These are phyloP conservation scores for Calliphora vomitoria DNA, from an alignment of 2,888 invertebrate species.

Conservation along the genomic window DNA sequence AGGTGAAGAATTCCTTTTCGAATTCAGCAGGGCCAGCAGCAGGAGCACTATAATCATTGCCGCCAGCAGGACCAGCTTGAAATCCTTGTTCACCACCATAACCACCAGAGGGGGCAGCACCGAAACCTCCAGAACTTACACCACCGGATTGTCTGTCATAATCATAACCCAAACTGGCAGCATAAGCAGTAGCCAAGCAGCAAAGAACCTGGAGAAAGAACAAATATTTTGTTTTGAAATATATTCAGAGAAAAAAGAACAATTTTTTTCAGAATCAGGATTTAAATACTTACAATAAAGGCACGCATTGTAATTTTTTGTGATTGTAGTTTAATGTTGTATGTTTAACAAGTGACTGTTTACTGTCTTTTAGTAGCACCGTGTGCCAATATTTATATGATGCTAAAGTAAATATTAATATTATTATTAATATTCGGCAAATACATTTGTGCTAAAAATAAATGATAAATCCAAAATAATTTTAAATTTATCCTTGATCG, in stretches of 20 bases:
- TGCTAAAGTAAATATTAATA: neutral
- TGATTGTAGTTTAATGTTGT: constrained; percentile 84
- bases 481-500: constrained; percentile 55
- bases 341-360: constrained; percentile 43
- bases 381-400: constrained; percentile 59
- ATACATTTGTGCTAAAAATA: constrained; percentile 21
- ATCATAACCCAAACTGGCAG: constrained; percentile 75
- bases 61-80: constrained; percentile 22
- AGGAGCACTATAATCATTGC: constrained; percentile 48
- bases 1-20: constrained; percentile 79
- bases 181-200: constrained; percentile 74
- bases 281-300: constrained; percentile 75
- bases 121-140: neutral
- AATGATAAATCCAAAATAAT: neutral
- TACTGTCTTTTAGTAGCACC: constrained; percentile 45
- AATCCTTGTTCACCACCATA: constrained; percentile 38
- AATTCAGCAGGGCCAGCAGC: constrained; percentile 51
- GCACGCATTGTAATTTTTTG: constrained; percentile 87
- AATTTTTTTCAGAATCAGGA: neutral
- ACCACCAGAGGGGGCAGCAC: neutral
- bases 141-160: constrained; percentile 61
- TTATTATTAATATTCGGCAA: neutral
- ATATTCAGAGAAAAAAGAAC: neutral
- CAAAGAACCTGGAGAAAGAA: constrained; percentile 71
- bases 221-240: neutral